phyloP scores from a whole-genome alignment of 2,888 invertebrate species.

The Metalampra italica region DNA sequence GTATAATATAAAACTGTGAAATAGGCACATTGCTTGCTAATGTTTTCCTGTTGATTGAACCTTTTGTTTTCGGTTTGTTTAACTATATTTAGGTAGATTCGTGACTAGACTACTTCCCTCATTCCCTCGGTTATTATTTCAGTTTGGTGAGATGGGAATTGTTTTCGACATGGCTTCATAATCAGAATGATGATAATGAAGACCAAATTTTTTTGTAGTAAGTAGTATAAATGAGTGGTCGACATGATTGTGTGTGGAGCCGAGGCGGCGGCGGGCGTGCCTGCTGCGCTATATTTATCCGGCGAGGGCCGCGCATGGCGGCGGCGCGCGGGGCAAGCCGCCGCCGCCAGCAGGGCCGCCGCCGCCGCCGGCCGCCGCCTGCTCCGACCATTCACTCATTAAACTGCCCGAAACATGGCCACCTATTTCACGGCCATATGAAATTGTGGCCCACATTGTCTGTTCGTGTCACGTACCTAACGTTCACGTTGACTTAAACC shows the following conservation, averaged over 20 bases:
- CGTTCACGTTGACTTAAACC: too few relatives aligned
- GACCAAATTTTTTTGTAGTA: conserved; percentile 22
- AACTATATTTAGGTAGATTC: too few relatives aligned
- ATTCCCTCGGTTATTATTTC: too few relatives aligned
- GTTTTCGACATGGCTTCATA: background rate
- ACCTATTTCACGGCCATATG: conserved; percentile 8
- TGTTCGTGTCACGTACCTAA: too few relatives aligned
- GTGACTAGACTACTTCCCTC: too few relatives aligned
- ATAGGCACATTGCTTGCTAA: too few relatives aligned
- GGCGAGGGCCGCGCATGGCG: conserved; percentile 56
- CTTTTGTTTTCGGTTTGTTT: too few relatives aligned
- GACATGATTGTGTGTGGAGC: conserved; percentile 61
- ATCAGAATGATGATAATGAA: background rate
- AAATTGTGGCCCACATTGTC: too few relatives aligned
- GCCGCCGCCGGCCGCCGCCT: conserved; percentile 13
- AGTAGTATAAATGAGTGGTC: conserved; percentile 46
- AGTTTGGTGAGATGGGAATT: background rate
- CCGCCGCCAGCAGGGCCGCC: conserved; percentile 34
- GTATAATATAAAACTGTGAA: too few relatives aligned
- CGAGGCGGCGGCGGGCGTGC: conserved; percentile 47
- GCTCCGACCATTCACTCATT: conserved; percentile 53
- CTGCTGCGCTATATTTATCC: conserved; percentile 71
- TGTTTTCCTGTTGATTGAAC: too few relatives aligned
- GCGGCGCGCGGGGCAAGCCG: conserved; percentile 29
- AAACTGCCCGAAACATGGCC: conserved; percentile 27